Base-by-base conservation (phyloP, 2,797 vertebrate species). In the Dromococcyx pavoninus region DNA sequence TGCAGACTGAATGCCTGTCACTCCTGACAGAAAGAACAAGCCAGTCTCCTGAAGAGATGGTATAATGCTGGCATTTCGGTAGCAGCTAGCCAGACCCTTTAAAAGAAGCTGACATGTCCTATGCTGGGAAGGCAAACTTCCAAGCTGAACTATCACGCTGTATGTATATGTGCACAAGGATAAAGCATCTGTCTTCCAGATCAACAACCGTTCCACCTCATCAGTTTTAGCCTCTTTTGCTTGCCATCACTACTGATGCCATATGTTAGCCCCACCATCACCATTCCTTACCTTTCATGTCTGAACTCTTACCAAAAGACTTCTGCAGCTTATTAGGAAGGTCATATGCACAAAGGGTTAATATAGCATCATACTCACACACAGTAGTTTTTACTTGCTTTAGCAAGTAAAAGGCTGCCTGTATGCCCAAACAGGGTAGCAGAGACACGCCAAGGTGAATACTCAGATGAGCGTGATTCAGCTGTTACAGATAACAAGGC, bases 101-200 rank as follows among this genome's bases (percentile, higher is more conserved):
- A 54, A 46, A 64, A 83, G 51, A 80, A 91, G 65, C 25, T 16
- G 18, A 67, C 13, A 2, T 37, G 25, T 24, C 32, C 46, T 69
- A 2, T 4, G 15, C 5, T 39, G 33, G 37, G 43, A 91, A 11
- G 32, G 25, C n/a, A 83, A 89, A 60, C 18, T 74, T 67, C 37
- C 46, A 71, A 71, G 28, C 37, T 58, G 65, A 88, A 53, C 54
- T 33, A 30, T 28, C 69, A 53, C 2, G 33, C 23, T 5, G 7
- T 3, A 28, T 11, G 12, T 32, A 74, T 17, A 53, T 2, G 30
- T 2, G 1, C 16, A 44, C 7, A 33, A 0, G 7, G 7, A 41
- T 24, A 25, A 67, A 84, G 21, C 11, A 53, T 39, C 32, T 46
- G 61, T 24, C 33, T 15, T 71, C 13, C 28, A 50, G 16, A 39